Evolutionary conservation across 1,140 invertebrate species (phyloP).

Genomic region (Drosophila sulfurigaster): DNA sequence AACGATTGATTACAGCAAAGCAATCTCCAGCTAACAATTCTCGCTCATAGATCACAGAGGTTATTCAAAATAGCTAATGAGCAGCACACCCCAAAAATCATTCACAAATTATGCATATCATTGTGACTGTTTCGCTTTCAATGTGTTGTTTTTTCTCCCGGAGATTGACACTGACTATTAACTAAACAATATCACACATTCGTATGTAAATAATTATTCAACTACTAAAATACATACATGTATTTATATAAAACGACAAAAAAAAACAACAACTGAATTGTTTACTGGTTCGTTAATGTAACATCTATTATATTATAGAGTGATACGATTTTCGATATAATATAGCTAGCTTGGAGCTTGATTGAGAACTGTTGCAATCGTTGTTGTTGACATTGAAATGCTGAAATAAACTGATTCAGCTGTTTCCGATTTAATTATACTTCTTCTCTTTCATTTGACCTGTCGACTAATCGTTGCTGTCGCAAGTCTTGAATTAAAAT

Average conservation of each 20-base stretch:
- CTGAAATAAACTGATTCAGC: neutral
- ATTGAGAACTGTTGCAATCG: neutral
- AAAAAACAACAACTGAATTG: neutral
- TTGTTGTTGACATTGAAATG: neutral
- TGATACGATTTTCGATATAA: slow-evolving; percentile 3
- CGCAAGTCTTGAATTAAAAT: neutral
- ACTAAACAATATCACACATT: neutral
- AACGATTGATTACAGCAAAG: neutral
- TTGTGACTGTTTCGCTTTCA: slow-evolving; percentile 16
- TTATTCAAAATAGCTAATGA: neutral
- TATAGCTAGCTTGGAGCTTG: neutral
- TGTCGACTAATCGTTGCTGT: neutral
- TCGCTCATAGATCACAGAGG: slow-evolving; percentile 10
- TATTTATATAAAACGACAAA: neutral
- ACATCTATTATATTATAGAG: neutral
- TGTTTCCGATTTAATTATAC: slow-evolving; percentile 1
- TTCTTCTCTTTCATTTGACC: neutral
- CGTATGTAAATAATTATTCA: slow-evolving; percentile 1
- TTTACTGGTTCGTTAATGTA: neutral
- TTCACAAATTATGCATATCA: slow-evolving; percentile 15
- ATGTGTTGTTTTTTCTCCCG: too few species aligned
- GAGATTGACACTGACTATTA: neutral
- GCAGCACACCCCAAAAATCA: slow-evolving; percentile 9
- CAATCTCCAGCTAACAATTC: neutral
- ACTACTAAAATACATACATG: neutral